Evolutionary conservation across 1,140 invertebrate genomes (phyloP), one percentile per base, ranked within the genome.

Genomic region (Probaryconus sp.): DNA sequence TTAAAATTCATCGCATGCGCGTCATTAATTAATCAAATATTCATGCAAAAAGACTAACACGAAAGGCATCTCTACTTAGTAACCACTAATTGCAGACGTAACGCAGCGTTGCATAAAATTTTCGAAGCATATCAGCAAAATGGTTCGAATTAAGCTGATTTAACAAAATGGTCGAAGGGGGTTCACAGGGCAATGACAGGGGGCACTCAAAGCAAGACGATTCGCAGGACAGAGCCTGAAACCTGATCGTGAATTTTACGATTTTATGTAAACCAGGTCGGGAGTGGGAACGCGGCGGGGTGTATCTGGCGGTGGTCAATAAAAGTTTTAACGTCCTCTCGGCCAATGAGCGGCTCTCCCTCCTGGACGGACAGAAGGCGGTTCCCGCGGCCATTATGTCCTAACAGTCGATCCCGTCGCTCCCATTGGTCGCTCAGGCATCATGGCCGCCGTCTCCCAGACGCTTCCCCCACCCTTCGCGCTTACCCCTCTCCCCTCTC

Each of bases 331-430:
- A 87, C 77, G 81, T 72, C 76, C 79, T 70, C 55, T 78, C 74
- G 50, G 79, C 85, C 85, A 87, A 87, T 86, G 78, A 82, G 79
- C 81, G 74, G 77, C 37, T 77, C 67, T 81, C 80, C 75, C 77
- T 71, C 61, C 67, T 42, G 61, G 72, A 77, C 77, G 77, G 80
- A 78, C 73, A 76, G 55, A 68, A 82, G 86, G 85, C 84, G 85
- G 81, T 37, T 76, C 76, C 70, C 42, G 85, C 85, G 76, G 85
- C 85, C 86, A 88, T 88, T 83, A 87, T 81, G 72, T 78, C 72
- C 74, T 79, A 82, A 83, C 80, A 48, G 37, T n/a, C 43, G 56
- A 72, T 13, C 45, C 43, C n/a, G 11, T 7, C 2, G 56, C n/a
- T 40, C 42, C 75, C 63, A 87, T 87, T 88, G 85, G 86, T 53